Base-by-base conservation (phyloP, 2,113 vertebrate genomes). In the Gnathonemus echidnorhynchus region DNA sequence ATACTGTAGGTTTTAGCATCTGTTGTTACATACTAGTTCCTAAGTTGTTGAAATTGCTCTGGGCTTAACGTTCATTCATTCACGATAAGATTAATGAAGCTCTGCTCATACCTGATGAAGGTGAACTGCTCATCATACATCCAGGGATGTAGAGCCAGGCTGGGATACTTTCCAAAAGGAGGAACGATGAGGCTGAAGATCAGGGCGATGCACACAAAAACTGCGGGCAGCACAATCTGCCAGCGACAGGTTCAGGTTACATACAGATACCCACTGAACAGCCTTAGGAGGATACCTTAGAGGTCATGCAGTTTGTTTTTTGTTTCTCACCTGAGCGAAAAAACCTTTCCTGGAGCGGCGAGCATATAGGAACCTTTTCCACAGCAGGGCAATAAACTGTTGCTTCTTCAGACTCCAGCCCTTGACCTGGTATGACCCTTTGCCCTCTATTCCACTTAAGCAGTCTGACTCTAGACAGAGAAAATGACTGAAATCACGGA, bases 111-210 rank as follows among this genome's bases (percentile, higher is more conserved):
- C 98, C 98, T 99, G 94, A 99, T 93, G 91, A 99, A 99, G n/a
- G 97, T 98, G 46, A 97, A 97, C 93, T 99, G 98, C 42, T 99
- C 97, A 1, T 97, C 95, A 77, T 99, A 99, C 97, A 99, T 99
- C 98, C 98, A 99, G 0, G 98, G 98, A 89, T 99, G 97, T 84
- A 99, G 94, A 90, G 98, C 98, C 94, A 99, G 93, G 92, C 96
- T 98, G 24, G 98, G 98, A 62, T 99, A 99, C 90, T 98, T 98
- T 84, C 98, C 98, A 91, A 99, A 99, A 0, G 98, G 98, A 2
- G 98, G 98, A 46, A 99, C 97, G 0, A 99, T 98, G 91, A 99
- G 95, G 92, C 98, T 99, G 95, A 99, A 99, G 92, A 99, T 94
- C 88, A 99, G 95, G 77, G 98, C 98, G 62, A 99, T 98, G 95